Conservation (phyloP, 2,797 vertebrate genomes). For the Mormyrops boulengeri region DNA sequence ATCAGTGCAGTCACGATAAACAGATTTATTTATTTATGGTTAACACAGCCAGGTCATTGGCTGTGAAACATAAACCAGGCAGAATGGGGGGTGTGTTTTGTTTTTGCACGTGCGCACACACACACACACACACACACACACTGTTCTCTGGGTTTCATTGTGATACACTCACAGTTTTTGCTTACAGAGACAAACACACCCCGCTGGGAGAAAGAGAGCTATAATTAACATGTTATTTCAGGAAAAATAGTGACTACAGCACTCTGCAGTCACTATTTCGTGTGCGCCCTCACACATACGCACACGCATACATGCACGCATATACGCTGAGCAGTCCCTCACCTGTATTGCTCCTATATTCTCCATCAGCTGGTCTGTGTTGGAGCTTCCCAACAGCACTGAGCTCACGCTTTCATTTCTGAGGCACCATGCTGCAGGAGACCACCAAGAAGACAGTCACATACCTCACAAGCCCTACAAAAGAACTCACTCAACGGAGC, state of each 20-base stretch:
- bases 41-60: not conserved
- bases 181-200: not conserved
- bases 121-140: no score
- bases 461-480: not conserved
- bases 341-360: slow-evolving; percentile 92
- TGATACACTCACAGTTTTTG: not conserved
- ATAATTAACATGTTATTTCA: not conserved
- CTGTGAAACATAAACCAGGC: not conserved
- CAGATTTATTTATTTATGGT: not conserved
- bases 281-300: not conserved
- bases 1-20: not conserved
- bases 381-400: slow-evolving; percentile 82
- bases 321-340: slow-evolving; percentile 15
- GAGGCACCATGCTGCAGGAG: slow-evolving; percentile 83
- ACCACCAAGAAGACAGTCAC: not conserved
- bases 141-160: not conserved
- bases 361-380: slow-evolving; percentile 80
- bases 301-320: not conserved
- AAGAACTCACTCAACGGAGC: not conserved
- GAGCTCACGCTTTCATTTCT: slow-evolving; percentile 84
- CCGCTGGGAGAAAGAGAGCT: not conserved
- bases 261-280: not conserved
- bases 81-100: not conserved
- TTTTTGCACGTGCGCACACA: not conserved
- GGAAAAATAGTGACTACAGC: not conserved